Base-by-base conservation (phyloP, 2,888 invertebrate genomes). In the Harmothoe impar region DNA sequence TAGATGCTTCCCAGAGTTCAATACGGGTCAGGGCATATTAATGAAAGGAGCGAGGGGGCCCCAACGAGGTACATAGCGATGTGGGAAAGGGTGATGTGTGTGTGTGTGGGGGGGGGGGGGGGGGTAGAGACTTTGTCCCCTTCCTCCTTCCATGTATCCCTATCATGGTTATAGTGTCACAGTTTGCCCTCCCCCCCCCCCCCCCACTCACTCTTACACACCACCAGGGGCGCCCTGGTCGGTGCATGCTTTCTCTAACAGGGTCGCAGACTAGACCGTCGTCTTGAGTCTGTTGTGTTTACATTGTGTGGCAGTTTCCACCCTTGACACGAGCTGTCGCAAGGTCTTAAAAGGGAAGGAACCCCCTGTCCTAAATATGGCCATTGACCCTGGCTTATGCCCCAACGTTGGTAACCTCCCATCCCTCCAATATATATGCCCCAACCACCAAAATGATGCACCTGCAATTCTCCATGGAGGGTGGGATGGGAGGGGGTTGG, bases 281-380 rank as follows among this genome's bases (percentile, higher is more conserved):
- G 29, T 84, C 84, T 84, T 51, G 43, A 84, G 84, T 51, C 84
- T 51, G 17, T 29, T 84, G 51, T 84, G 84, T 84, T 84, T 33
- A 84, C 25, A 84, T 84, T 84, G 84, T 84, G 84, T 84, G 23
- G 51, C 43, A 23, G 51, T 43, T 84, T 84, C 33, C 43, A 84
- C 84, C 84, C 84, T 25, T 84, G 51, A 84, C 84, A 84, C 51
- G 84, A 29, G 43, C 43, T 84, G 84, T 35, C 84, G 23, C 23
- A 20, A 35, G 84, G 51, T 31, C 23, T 23, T 17, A 84, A 35
- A n/a, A 68, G 68, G 7, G 25, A 51, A 33, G 25, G 84, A 15
- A 7, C 1, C n/a, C 84, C 43, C 35, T 17, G 84, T 35, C 84
- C 51, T 20, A 43, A 7, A 43, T 43, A 12, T 20, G 10, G 17